Conservation (phyloP, 1,140 invertebrate species). For the Drosophila biarmipes region DNA sequence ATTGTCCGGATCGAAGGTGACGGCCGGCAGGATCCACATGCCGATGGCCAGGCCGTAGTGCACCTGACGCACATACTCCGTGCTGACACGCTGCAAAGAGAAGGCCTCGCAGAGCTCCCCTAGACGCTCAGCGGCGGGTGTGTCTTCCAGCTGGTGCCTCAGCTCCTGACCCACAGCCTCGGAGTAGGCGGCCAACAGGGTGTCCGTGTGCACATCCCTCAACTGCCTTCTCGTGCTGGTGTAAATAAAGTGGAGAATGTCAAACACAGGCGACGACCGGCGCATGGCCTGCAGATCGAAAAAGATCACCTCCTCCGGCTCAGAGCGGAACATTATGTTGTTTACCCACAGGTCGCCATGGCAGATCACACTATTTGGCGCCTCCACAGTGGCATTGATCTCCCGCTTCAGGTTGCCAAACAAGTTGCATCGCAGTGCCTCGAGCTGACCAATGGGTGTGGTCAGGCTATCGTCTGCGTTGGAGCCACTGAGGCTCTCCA, state of each 20-base stretch:
- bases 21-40: constrained; percentile 82
- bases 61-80: constrained; percentile 73
- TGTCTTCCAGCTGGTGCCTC: constrained; percentile 53
- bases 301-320: constrained; percentile 81
- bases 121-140: constrained; percentile 44
- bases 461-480: constrained; percentile 71
- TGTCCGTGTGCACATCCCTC: constrained; percentile 70
- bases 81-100: constrained; percentile 65
- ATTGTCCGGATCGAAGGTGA: constrained; percentile 80
- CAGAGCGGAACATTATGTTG: constrained; percentile 84
- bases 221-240: constrained; percentile 76
- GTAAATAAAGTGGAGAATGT: constrained; percentile 84
- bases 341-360: constrained; percentile 85
- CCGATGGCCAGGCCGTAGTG: constrained; percentile 78
- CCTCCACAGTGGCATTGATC: constrained; percentile 53
- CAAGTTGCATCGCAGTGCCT: constrained; percentile 55
- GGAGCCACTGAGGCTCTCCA: constrained; percentile 68
- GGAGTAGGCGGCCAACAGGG: constrained; percentile 65
- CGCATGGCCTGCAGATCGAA: constrained; percentile 86
- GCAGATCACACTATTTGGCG: constrained; percentile 76
- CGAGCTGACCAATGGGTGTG: constrained; percentile 63
- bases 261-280: constrained; percentile 85
- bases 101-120: constrained; percentile 51
- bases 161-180: constrained; percentile 56
- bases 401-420: constrained; percentile 61